Conservation (phyloP, 1,140 invertebrate genomes). For the Araneus ventricosus region DNA sequence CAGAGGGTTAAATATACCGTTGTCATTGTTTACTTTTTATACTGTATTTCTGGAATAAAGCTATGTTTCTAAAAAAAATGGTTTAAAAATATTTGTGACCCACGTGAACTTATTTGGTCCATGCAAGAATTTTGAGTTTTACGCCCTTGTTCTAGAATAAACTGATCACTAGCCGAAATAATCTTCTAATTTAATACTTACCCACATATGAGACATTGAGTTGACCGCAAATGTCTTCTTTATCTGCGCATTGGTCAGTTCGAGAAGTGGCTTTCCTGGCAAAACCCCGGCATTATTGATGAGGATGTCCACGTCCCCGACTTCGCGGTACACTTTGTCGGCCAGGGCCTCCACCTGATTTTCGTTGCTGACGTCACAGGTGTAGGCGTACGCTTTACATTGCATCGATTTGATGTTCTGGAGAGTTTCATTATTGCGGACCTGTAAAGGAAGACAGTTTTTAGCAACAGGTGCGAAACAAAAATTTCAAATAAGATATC, state of each 20-base stretch:
- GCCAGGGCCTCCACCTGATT: slow-evolving; percentile 75
- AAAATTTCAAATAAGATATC: too few relatives aligned
- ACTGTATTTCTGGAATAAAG: too few relatives aligned
- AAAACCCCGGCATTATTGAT: slow-evolving; percentile 95
- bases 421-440: slow-evolving; percentile 37
- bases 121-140: too few relatives aligned
- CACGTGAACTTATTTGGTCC: too few relatives aligned
- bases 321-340: slow-evolving; percentile 79
- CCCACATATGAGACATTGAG: slow-evolving; percentile 90
- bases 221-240: slow-evolving; percentile 87
- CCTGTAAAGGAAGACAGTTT: background rate
- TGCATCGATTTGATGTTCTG: slow-evolving; percentile 81
- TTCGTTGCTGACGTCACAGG: slow-evolving; percentile 77
- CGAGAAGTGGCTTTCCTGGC: slow-evolving; percentile 86
- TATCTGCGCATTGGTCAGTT: slow-evolving; percentile 85
- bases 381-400: slow-evolving; percentile 61
- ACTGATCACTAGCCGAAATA: background rate
- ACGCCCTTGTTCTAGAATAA: background rate
- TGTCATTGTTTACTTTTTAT: too few relatives aligned
- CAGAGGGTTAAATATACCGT: too few relatives aligned
- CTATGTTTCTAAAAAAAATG: too few relatives aligned
- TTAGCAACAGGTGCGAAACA: too few relatives aligned
- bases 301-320: slow-evolving; percentile 85
- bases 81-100: too few relatives aligned
- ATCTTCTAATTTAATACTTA: slow-evolving; percentile 77